Percentiles rank a stretch among this genome's conserved stretches.
Evolutionary conservation across 2,797 vertebrate species (phyloP).

Genomic region (Gallinago stenura): DNA sequence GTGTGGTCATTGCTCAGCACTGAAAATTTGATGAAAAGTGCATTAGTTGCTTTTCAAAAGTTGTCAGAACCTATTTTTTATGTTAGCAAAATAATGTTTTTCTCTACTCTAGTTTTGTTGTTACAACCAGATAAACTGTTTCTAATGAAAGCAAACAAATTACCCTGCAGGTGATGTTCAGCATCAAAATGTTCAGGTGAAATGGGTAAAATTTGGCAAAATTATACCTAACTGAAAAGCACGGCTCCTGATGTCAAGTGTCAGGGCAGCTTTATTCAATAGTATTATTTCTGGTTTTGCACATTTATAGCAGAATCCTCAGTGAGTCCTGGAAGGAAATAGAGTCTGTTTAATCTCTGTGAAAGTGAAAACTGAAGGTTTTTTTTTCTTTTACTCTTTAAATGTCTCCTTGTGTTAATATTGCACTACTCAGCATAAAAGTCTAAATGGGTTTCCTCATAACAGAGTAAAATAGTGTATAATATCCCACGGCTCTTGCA

Average conservation of each 20-base stretch:
- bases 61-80: background rate
- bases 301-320: background rate
- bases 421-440: constrained; percentile 13
- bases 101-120: background rate
- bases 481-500: background rate
- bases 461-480: background rate
- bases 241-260: background rate
- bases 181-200: background rate
- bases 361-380: constrained; percentile 3
- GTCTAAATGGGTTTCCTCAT: constrained; percentile 25
- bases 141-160: background rate
- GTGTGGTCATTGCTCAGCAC: background rate
- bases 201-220: background rate
- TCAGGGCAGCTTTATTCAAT: background rate
- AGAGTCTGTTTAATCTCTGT: background rate
- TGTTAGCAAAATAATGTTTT: background rate
- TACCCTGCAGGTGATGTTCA: background rate
- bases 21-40: background rate
- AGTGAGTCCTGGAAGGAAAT: constrained; percentile 3
- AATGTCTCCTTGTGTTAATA: constrained; percentile 3
- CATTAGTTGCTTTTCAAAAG: background rate
- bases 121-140: background rate
- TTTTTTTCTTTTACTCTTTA: background rate
- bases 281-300: background rate
- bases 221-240: background rate